These are phyloP conservation scores for Geodia barretti DNA, from an alignment of 37 sponge, comb jelly and placozoan species.

Conservation along the genomic window DNA sequence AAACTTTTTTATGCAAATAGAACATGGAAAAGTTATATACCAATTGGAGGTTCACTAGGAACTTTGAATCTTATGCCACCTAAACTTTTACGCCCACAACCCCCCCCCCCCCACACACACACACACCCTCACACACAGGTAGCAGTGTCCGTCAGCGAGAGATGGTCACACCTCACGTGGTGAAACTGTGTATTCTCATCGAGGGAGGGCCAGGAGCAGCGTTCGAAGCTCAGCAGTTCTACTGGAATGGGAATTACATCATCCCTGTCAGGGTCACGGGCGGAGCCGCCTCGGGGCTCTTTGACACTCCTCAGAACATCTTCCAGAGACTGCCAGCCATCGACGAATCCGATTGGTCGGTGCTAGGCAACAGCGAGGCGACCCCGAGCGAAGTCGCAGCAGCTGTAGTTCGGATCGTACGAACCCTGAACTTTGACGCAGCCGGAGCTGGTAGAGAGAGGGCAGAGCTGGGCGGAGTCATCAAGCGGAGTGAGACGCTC, in stretches of 20 bases:
- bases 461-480: background rate
- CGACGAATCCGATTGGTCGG: conserved; percentile 66
- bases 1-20: no score
- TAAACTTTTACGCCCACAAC: no score
- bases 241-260: conserved; percentile 78
- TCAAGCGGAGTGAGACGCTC: background rate
- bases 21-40: no score
- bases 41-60: no score
- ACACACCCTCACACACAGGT: background rate
- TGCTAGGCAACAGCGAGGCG: conserved; percentile 49
- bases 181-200: conserved; percentile 66
- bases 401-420: conserved; percentile 53
- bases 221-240: conserved; percentile 85
- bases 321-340: conserved; percentile 56
- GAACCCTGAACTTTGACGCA: background rate
- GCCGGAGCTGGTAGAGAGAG: no score
- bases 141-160: conserved; percentile 76
- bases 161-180: conserved; percentile 50
- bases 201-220: conserved; percentile 93
- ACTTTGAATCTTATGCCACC: no score
- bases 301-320: conserved; percentile 57
- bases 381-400: conserved; percentile 42
- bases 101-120: background rate
- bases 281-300: conserved; percentile 83
- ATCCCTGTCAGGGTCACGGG: conserved; percentile 80